Evolutionary conservation across 2,113 vertebrate species (phyloP), one percentile per base, ranked within the genome.

Genomic region (Zapus hudsonius): DNA sequence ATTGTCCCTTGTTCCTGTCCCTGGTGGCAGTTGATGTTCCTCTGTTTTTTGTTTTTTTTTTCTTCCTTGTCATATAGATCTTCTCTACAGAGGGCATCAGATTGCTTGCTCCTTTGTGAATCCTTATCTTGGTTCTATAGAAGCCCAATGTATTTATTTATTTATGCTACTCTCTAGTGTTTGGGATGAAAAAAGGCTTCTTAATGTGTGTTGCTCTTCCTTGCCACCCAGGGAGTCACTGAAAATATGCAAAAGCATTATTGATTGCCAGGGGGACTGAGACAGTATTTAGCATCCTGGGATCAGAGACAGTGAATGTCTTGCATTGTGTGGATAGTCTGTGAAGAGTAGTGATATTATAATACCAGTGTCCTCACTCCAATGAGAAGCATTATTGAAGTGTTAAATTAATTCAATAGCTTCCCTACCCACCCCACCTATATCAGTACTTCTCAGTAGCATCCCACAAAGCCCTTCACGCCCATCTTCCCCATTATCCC

Each of bases 221-320:
- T 36, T 63, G 63, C 66, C 17, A 84, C 23, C 36, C 15, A 90
- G 63, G 40, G 47, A 90, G 59, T 11, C 7, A 76, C 87, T 84
- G 47, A 94, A 89, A 94, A 84, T 83, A n/a, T 89, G n/a, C 70
- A 44, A 84, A 93, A 55, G 23, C 36, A 44, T 78, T 91, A 83
- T 63, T 92, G n/a, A 76, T 91, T 90, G 27, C 72, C 59, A 87
- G 15, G 9, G 27, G 91, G 70, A 73, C 59, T 66, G 52, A 92
- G 33, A 80, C 2, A 87, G 33, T 15, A 91, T 67, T 90, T 82
- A 42, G 22, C 55, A n/a, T 81, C 25, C 64, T 84, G 44, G 36
- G 63, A 66, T 40, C 57, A 73, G 59, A 59, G 19, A 64, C 42
- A 93, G 40, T 89, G 93, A 84, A 61, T 19, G 38, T 38, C 22